A percentile compares a stretch with the other conserved stretches of the same genome.
Conservation (phyloP, 2,113 vertebrate genomes). For the Gymnocephalus cernua region DNA sequence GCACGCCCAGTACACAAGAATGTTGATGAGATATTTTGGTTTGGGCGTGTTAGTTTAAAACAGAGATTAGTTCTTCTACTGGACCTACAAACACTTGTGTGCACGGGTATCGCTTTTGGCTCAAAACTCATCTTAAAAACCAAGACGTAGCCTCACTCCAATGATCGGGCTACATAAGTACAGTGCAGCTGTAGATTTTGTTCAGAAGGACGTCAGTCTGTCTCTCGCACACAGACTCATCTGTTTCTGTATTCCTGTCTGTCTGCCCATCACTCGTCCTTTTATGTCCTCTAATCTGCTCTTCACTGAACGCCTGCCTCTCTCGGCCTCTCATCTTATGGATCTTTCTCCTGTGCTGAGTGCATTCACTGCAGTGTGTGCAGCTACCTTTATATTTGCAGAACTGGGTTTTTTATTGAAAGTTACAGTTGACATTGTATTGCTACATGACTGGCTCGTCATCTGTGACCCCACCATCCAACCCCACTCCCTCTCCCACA, state of each 20-base stretch:
- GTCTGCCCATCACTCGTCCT: conserved; percentile 33
- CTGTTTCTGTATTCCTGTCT: conserved; percentile 29
- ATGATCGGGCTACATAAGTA: background rate
- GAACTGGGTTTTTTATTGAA: background rate
- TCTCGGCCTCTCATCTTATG: conserved; percentile 1
- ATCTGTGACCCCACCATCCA: conserved; percentile 7
- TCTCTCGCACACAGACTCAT: conserved; percentile 30
- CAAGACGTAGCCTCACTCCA: too few relatives aligned
- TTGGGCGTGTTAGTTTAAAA: too few relatives aligned
- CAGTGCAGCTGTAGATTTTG: background rate
- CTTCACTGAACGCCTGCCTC: conserved; percentile 2
- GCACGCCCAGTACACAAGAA: too few relatives aligned
- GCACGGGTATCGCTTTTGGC: too few relatives aligned
- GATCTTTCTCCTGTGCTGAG: conserved; percentile 5
- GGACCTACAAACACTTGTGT: too few relatives aligned
- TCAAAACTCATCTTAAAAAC: too few relatives aligned
- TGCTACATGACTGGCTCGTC: background rate
- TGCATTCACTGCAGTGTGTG: background rate
- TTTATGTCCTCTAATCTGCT: conserved; percentile 43
- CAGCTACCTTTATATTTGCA: background rate
- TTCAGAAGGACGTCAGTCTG: conserved; percentile 11
- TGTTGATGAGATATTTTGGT: too few relatives aligned
- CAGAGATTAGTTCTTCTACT: too few relatives aligned
- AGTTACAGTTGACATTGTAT: background rate
- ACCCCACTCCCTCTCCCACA: background rate